A percentile compares a stretch with the other conserved stretches of the same genome.
Conservation (phyloP, 1,140 invertebrate species). For the Maconellicoccus hirsutus region DNA sequence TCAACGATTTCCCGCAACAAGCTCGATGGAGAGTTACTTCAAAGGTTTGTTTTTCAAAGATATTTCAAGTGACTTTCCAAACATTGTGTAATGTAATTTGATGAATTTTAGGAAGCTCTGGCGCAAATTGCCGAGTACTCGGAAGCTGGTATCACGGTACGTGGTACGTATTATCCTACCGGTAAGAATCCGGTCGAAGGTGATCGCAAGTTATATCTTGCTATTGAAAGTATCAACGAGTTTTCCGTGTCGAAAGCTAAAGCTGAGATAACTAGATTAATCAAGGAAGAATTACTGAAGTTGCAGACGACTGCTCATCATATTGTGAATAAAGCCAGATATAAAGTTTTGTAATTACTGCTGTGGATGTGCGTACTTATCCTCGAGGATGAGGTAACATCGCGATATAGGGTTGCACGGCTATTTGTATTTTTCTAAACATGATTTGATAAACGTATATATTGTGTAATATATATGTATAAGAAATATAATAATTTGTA, state of each 20-base stretch:
- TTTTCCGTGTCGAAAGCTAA: slow-evolving; percentile 95
- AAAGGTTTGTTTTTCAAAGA: slow-evolving; percentile 46
- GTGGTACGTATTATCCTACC: slow-evolving; percentile 88
- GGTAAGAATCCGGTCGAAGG: slow-evolving; percentile 86
- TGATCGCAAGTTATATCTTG: slow-evolving; percentile 92
- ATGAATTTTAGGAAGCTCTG: slow-evolving; percentile 66
- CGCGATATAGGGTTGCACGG: too few relatives aligned
- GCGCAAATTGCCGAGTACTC: slow-evolving; percentile 98
- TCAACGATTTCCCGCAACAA: slow-evolving; percentile 99
- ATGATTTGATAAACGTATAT: too few relatives aligned
- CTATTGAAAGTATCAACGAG: slow-evolving; percentile 97
- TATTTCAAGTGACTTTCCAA: too few relatives aligned
- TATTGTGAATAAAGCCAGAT: slow-evolving; percentile 81
- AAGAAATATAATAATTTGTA: too few relatives aligned
- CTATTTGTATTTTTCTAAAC: too few relatives aligned
- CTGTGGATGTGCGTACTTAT: not conserved
- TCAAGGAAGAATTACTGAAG: slow-evolving; percentile 94
- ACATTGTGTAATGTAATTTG: slow-evolving; percentile 27
- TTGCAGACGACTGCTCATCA: slow-evolving; percentile 75
- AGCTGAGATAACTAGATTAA: slow-evolving; percentile 92
- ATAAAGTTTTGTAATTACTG: slow-evolving; percentile 60
- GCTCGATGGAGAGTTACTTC: slow-evolving; percentile 97
- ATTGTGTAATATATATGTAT: too few relatives aligned
- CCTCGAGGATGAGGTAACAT: too few relatives aligned
- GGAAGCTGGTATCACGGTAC: slow-evolving; percentile 94